Percentiles rank a stretch among this genome's conserved stretches.
phyloP scores from a whole-genome alignment of 1,140 invertebrate genomes.

The Drosophila burlai region DNA sequence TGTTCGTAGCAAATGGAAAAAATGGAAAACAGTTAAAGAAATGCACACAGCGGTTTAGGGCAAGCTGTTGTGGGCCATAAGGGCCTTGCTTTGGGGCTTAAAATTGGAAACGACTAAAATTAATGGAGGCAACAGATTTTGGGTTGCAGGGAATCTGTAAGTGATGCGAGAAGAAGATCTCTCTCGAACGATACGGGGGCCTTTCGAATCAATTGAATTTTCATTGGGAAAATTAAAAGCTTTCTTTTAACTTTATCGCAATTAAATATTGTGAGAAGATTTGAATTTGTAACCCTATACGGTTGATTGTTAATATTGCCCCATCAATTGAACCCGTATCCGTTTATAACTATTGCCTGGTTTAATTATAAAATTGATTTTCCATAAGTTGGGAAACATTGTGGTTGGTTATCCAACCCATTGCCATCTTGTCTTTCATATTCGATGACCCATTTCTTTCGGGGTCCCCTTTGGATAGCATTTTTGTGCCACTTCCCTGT shows the following conservation, averaged over 20 bases:
- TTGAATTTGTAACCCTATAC: slow-evolving; percentile 23
- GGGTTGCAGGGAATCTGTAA: slow-evolving; percentile 8
- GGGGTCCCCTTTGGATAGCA: slow-evolving; percentile 25
- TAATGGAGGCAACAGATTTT: slow-evolving; percentile 30
- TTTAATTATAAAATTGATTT: slow-evolving; percentile 50
- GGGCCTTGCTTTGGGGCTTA: slow-evolving; percentile 17
- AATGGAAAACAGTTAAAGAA: slow-evolving; percentile 45
- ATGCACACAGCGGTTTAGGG: slow-evolving; percentile 51
- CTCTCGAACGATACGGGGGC: slow-evolving; percentile 12
- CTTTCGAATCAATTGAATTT: slow-evolving; percentile 39
- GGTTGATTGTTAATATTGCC: slow-evolving; percentile 3
- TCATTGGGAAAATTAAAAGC: slow-evolving; percentile 14
- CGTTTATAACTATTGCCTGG: background rate
- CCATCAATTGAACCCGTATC: background rate
- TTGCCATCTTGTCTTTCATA: slow-evolving; percentile 3
- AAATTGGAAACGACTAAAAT: slow-evolving; percentile 30
- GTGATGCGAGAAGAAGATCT: slow-evolving; percentile 37
- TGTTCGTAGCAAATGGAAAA: slow-evolving; percentile 30
- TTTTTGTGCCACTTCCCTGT: slow-evolving; percentile 55
- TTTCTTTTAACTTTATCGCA: background rate
- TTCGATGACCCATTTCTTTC: slow-evolving; percentile 49
- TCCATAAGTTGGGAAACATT: slow-evolving; percentile 31
- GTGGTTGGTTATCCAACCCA: slow-evolving; percentile 29
- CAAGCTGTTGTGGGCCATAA: slow-evolving; percentile 7
- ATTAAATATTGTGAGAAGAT: slow-evolving; percentile 23